Percentiles rank a stretch among this genome's conserved stretches.
phyloP scores from a whole-genome alignment of 2,888 invertebrate species.

The Dasypolia templi region DNA sequence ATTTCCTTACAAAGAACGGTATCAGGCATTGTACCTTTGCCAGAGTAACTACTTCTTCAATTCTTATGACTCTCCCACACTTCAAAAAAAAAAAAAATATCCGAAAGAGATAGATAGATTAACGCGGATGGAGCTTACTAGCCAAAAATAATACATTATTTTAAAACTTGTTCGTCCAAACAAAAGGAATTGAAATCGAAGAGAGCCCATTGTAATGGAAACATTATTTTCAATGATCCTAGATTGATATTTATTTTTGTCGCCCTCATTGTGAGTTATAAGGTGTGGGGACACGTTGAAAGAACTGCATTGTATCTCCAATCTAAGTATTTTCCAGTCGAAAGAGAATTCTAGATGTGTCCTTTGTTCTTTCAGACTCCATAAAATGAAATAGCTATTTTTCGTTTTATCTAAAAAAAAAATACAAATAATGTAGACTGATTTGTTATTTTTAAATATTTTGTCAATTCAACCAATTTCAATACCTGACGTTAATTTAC shows the following conservation, averaged over 20 bases:
- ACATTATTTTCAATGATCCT: slow-evolving; percentile 57
- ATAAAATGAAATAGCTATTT: not conserved
- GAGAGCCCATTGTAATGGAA: slow-evolving; percentile 37
- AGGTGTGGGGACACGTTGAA: slow-evolving; percentile 37
- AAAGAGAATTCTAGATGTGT: slow-evolving; percentile 11
- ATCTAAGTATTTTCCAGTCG: slow-evolving; percentile 30
- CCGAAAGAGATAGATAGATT: not conserved
- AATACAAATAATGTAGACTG: not conserved
- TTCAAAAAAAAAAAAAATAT: not conserved
- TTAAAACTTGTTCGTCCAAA: slow-evolving; percentile 24
- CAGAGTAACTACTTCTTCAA: not conserved
- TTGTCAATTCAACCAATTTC: not conserved
- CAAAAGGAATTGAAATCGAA: slow-evolving; percentile 37
- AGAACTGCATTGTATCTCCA: slow-evolving; percentile 34
- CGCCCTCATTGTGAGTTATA: slow-evolving; percentile 54
- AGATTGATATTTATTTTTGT: slow-evolving; percentile 61
- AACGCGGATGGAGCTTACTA: not conserved
- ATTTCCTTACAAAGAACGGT: not conserved
- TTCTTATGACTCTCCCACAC: not conserved
- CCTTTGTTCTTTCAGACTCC: slow-evolving; percentile 8
- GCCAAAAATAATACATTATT: slow-evolving; percentile 19
- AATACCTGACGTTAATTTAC: not conserved
- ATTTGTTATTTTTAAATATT: not conserved
- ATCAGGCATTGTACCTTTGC: not conserved
- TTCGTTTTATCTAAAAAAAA: not conserved